A percentile compares a stretch with the other conserved stretches of the same genome.
Evolutionary conservation across 2,113 vertebrate species (phyloP).

Genomic region (Barbus barbus): DNA sequence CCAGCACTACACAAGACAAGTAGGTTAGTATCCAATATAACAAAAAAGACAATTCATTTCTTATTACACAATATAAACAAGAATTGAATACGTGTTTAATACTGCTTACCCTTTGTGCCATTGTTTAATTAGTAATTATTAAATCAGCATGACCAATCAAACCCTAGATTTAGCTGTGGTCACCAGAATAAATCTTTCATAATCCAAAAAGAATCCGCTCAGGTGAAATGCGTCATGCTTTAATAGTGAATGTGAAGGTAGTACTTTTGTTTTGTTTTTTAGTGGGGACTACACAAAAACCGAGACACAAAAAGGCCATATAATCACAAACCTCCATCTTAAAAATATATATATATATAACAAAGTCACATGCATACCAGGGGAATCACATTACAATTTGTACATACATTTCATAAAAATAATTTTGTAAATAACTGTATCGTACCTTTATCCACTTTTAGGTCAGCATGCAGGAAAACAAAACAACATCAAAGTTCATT

Average conservation of each 20-base stretch:
- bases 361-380: constrained; percentile 31
- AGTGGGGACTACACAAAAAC: background rate
- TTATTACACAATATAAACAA: constrained; percentile 3
- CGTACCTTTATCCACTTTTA: constrained; percentile 57
- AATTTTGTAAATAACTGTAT: background rate
- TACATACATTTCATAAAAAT: background rate
- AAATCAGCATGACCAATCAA: constrained; percentile 10
- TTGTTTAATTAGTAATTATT: constrained; percentile 4
- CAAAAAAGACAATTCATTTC: background rate
- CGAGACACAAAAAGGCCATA: background rate
- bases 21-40: background rate
- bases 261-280: background rate
- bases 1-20: constrained; percentile 22
- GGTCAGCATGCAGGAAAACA: constrained; percentile 38
- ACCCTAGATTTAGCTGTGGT: constrained; percentile 23
- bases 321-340: constrained; percentile 19
- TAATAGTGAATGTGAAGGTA: constrained; percentile 3
- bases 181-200: constrained; percentile 19
- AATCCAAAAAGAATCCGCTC: background rate
- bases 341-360: constrained; percentile 7
- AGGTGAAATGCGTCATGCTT: constrained; percentile 10
- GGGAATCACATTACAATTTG: constrained; percentile 6
- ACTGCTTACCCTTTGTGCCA: constrained; percentile 11
- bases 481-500: constrained; percentile 41
- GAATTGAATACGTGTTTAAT: background rate